These are phyloP conservation scores for Sinotaia quadrata DNA, from an alignment of 2,888 invertebrate species.

Conservation along the genomic window DNA sequence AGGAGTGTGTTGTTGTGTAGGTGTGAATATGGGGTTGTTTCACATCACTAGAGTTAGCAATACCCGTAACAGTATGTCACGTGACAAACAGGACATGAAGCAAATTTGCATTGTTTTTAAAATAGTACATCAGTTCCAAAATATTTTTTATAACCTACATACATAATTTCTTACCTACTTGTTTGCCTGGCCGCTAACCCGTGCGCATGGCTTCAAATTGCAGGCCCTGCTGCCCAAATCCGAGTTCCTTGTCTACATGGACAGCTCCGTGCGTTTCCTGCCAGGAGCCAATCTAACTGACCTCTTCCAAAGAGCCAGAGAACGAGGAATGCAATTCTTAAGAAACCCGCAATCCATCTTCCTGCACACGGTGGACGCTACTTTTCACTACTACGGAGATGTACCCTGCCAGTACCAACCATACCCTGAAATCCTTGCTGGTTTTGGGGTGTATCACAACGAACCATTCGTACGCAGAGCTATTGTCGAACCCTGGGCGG, in stretches of 20 bases:
- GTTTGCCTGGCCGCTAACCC: not conserved
- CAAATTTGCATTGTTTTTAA: too few relatives aligned
- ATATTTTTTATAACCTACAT: too few relatives aligned
- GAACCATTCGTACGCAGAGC: not conserved
- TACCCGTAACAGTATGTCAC: too few relatives aligned
- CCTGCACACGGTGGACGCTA: not conserved
- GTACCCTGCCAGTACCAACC: not conserved
- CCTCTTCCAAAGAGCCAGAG: not conserved
- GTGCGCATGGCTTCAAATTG: not conserved
- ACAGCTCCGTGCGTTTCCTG: not conserved
- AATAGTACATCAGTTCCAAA: too few relatives aligned
- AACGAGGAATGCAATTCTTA: not conserved
- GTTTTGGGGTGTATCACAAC: not conserved
- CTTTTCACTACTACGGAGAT: not conserved
- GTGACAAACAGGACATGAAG: too few relatives aligned
- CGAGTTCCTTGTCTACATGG: not conserved
- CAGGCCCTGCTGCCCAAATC: not conserved
- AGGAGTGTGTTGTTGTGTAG: too few relatives aligned
- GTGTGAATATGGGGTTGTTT: too few relatives aligned
- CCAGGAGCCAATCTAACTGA: not conserved
- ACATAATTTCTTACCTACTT: not conserved
- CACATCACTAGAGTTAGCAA: too few relatives aligned
- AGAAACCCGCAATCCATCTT: not conserved
- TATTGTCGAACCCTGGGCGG: not conserved
- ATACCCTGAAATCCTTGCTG: not conserved